phyloP scores from a whole-genome alignment of 1,140 invertebrate genomes.

The Nilaparvata lugens region DNA sequence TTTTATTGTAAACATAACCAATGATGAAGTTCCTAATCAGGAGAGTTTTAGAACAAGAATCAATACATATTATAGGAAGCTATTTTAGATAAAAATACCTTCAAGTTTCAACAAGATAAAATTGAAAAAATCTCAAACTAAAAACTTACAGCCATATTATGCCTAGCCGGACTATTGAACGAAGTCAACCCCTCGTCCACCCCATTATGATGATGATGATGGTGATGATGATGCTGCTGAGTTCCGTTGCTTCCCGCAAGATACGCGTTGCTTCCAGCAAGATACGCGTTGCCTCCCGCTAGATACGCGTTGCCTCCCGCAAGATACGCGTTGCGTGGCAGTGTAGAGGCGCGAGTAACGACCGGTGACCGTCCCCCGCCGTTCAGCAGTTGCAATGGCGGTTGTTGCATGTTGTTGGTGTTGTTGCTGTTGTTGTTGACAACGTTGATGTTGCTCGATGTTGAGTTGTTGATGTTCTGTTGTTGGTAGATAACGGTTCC shows the following conservation, averaged over 20 bases:
- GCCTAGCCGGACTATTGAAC: slow-evolving; percentile 37
- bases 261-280: too few relatives aligned
- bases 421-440: slow-evolving; percentile 11
- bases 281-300: slow-evolving; percentile 26
- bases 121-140: too few relatives aligned
- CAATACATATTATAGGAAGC: too few relatives aligned
- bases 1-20: too few relatives aligned
- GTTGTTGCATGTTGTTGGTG: background rate
- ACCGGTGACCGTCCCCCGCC: slow-evolving; percentile 34
- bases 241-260: too few relatives aligned
- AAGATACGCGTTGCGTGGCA: slow-evolving; percentile 58
- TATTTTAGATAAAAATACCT: too few relatives aligned
- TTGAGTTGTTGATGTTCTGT: too few relatives aligned
- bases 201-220: slow-evolving; percentile 36
- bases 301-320: slow-evolving; percentile 26
- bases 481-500: too few relatives aligned
- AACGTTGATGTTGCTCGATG: background rate
- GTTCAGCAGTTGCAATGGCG: background rate
- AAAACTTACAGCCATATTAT: slow-evolving; percentile 31
- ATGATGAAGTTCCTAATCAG: too few relatives aligned
- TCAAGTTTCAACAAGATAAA: too few relatives aligned
- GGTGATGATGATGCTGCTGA: slow-evolving; percentile 36
- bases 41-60: too few relatives aligned
- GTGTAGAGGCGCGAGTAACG: slow-evolving; percentile 53
- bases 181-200: slow-evolving; percentile 32